phyloP scores from a whole-genome alignment of 2,888 invertebrate species.

The Drosophila nr. fundita region DNA sequence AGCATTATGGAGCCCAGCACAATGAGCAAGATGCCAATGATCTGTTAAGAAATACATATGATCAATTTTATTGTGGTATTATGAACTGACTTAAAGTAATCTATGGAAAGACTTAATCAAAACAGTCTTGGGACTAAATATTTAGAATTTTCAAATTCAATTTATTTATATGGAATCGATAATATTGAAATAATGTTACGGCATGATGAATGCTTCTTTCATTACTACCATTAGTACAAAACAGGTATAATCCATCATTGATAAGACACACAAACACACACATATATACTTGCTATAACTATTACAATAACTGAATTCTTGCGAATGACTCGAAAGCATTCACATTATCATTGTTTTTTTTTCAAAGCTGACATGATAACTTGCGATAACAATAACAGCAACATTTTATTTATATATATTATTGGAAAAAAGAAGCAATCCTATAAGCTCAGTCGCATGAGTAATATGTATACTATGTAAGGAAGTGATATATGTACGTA shows the following conservation, averaged over 20 bases:
- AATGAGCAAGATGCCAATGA: conserved; percentile 89
- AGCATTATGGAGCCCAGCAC: conserved; percentile 89
- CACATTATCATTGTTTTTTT: conserved; percentile 1
- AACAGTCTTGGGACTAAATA: not conserved
- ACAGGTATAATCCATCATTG: conserved; percentile 40
- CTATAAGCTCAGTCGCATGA: conserved; percentile 45
- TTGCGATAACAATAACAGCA: conserved; percentile 32
- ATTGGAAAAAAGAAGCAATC: conserved; percentile 26
- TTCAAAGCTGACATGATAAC: conserved; percentile 8
- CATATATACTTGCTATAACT: not conserved
- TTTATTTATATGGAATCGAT: not conserved
- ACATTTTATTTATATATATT: conserved; percentile 7
- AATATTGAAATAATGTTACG: not conserved
- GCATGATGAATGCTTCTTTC: not conserved
- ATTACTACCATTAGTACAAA: conserved; percentile 27
- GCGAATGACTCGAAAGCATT: conserved; percentile 37
- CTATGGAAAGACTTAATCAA: not conserved
- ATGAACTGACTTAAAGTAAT: not conserved
- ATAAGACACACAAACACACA: conserved; percentile 9
- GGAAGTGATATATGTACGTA: not conserved
- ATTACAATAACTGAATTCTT: conserved; percentile 25
- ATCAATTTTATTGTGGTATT: not conserved
- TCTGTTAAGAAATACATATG: conserved; percentile 84
- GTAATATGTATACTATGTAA: conserved; percentile 9
- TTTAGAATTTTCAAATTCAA: not conserved